Evolutionary conservation across 1,140 invertebrate species (phyloP).

Genomic region (Tetragonula clypearis): DNA sequence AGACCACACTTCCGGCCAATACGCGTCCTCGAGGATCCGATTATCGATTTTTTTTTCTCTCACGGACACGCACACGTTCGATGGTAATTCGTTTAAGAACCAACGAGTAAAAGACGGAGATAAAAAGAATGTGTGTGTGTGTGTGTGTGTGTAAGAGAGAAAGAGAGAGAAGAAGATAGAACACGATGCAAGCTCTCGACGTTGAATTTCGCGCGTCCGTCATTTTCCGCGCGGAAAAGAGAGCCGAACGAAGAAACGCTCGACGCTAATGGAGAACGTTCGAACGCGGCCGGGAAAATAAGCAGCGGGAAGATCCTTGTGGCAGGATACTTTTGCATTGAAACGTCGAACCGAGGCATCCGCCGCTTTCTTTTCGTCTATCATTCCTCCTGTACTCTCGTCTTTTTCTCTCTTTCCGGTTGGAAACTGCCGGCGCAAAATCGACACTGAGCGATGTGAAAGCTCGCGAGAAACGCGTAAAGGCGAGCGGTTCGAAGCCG

Average conservation of each 20-base stretch:
- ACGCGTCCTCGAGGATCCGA: constrained; percentile 15
- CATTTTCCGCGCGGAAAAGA: constrained; percentile 48
- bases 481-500: constrained; percentile 8
- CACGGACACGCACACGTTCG: not conserved
- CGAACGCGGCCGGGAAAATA: constrained; percentile 64
- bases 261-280: constrained; percentile 68
- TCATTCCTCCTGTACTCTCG: not conserved
- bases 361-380: not conserved
- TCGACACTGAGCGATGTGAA: constrained; percentile 59
- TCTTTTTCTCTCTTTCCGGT: not conserved
- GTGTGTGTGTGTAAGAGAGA: too few species aligned
- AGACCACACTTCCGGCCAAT: not conserved
- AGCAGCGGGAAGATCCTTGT: constrained; percentile 54
- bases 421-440: constrained; percentile 28
- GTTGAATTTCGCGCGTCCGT: constrained; percentile 32
- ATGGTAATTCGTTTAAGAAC: constrained; percentile 42
- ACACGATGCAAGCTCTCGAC: not conserved
- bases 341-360: constrained; percentile 53
- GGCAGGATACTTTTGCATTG: constrained; percentile 65
- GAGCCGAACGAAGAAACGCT: constrained; percentile 55
- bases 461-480: constrained; percentile 18
- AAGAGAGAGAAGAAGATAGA: not conserved
- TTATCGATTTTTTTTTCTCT: constrained; percentile 33
- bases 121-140: too few species aligned
- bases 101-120: too few species aligned